Percentiles rank a stretch among this genome's conserved stretches.
Evolutionary conservation across 2,797 vertebrate genomes (phyloP).

Genomic region (Falco rusticolus): DNA sequence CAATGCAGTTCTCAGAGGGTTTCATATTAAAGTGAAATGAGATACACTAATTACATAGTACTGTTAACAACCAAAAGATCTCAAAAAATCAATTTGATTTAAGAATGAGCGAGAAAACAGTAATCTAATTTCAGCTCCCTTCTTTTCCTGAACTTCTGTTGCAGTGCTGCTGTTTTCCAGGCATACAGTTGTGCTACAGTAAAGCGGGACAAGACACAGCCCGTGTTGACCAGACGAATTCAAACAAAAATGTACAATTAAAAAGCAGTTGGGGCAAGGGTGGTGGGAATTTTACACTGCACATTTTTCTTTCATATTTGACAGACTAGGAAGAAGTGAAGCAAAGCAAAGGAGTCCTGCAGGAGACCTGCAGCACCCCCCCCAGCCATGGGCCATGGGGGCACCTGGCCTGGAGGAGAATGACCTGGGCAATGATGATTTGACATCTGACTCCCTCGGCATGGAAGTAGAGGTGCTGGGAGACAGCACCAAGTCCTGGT

Average conservation of each 20-base stretch:
- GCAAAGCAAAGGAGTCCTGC: not conserved
- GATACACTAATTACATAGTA: not conserved
- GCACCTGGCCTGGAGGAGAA: not conserved
- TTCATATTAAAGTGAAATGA: not conserved
- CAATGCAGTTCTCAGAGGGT: not conserved
- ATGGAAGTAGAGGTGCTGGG: not conserved
- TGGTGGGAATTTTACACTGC: not conserved
- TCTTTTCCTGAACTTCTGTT: not conserved
- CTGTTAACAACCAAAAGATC: not conserved
- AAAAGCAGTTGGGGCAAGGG: not conserved
- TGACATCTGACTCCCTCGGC: not conserved
- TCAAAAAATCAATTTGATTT: not conserved
- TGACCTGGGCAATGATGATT: not conserved
- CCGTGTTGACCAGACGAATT: not conserved
- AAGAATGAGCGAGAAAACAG: not conserved
- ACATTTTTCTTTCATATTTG: not conserved
- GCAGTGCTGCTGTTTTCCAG: not conserved
- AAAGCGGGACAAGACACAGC: not conserved
- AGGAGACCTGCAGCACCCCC: not conserved
- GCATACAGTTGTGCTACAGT: not conserved
- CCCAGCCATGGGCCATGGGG: accelerated
- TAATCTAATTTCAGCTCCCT: not conserved
- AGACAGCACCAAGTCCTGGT: not conserved
- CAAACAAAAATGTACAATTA: accelerated
- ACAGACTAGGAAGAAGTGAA: not conserved